Percentiles rank a stretch among this genome's conserved stretches.
Conservation (phyloP, 2,797 vertebrate species). For the Gephyroberyx darwinii region DNA sequence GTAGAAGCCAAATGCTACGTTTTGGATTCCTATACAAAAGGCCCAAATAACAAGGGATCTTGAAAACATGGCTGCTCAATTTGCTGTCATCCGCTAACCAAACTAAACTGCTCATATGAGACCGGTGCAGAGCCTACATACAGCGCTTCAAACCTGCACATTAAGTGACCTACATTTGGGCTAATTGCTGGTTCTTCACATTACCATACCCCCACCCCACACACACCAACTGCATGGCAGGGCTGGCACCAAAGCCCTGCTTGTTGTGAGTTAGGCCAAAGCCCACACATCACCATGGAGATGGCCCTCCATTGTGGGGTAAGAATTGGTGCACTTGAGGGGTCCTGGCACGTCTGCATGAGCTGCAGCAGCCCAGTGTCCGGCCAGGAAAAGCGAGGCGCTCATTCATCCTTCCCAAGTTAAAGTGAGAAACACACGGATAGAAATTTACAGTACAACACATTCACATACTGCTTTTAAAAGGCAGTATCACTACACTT, state of each 20-base stretch:
- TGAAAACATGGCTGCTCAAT: conserved; percentile 4
- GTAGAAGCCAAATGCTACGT: conserved; percentile 16
- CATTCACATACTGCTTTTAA: background rate
- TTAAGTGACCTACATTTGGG: conserved; percentile 64
- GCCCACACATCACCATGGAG: conserved; percentile 73
- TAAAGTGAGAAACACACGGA: conserved; percentile 3
- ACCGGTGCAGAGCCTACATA: conserved; percentile 3
- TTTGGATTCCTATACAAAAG: background rate
- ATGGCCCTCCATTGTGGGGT: conserved; percentile 71
- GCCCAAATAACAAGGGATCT: background rate
- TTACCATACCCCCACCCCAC: conserved; percentile 56
- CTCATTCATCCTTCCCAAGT: conserved; percentile 49
- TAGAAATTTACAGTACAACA: conserved; percentile 8
- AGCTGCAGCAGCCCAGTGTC: conserved; percentile 19
- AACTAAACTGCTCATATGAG: conserved; percentile 37
- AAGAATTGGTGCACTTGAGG: conserved; percentile 72
- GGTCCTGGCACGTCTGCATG: conserved; percentile 70
- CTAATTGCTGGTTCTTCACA: conserved; percentile 67
- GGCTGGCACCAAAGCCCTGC: conserved; percentile 55
- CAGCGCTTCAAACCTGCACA: conserved; percentile 23
- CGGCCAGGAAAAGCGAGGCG: conserved; percentile 7
- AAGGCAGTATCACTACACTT: background rate
- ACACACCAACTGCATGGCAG: conserved; percentile 59
- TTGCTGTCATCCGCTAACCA: conserved; percentile 31
- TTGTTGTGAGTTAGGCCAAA: conserved; percentile 67